These are phyloP conservation scores for Drosophila atripex DNA, from an alignment of 2,888 invertebrate species.

Conservation along the genomic window DNA sequence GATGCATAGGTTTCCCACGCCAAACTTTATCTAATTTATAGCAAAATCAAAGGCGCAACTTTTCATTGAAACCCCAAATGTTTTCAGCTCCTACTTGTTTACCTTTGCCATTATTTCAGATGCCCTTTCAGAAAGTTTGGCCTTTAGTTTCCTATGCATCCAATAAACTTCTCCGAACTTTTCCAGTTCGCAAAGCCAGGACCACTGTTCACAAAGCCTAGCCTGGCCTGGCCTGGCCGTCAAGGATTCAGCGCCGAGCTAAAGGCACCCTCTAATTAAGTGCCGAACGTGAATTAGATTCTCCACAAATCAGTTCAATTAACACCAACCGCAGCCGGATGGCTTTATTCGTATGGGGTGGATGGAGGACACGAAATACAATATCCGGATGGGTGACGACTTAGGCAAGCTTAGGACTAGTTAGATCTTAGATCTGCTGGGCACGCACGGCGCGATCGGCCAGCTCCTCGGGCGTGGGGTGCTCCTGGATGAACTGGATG, in stretches of 20 bases:
- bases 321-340: constrained; percentile 26
- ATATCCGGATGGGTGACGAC: constrained; percentile 10
- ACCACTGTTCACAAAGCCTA: neutral
- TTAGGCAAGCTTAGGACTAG: constrained; percentile 21
- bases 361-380: constrained; percentile 9
- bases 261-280: constrained; percentile 53
- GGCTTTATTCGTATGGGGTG: constrained; percentile 48
- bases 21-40: constrained; percentile 3
- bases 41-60: constrained; percentile 4
- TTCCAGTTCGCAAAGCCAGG: constrained; percentile 1
- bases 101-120: constrained; percentile 16
- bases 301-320: constrained; percentile 55
- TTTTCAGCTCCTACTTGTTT: neutral
- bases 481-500: constrained; percentile 67
- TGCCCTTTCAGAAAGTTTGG: constrained; percentile 13
- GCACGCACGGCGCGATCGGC: constrained; percentile 68
- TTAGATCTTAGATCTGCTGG: constrained; percentile 50
- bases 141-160: neutral
- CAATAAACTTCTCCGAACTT: constrained; percentile 10
- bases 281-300: constrained; percentile 39
- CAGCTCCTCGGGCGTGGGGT: constrained; percentile 80
- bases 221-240: neutral
- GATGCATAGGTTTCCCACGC: neutral
- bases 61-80: neutral
- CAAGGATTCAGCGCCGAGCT: neutral